Evolutionary conservation across 2,113 vertebrate genomes (phyloP), one percentile per base, ranked within the genome.

Genomic region (Salvelinus sp.): DNA sequence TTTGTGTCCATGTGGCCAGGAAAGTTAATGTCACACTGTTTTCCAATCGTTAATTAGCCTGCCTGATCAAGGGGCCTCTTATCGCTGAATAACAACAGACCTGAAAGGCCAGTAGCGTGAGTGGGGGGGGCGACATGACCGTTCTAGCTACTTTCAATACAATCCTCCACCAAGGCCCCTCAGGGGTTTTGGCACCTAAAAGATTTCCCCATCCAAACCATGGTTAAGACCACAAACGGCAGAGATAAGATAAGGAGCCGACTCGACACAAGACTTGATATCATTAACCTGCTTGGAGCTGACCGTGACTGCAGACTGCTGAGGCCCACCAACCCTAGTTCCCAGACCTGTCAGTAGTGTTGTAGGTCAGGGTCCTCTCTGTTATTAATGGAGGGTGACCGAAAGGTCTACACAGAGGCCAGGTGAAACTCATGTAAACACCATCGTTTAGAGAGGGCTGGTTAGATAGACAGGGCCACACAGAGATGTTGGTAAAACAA

Each of bases 41-140:
- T 89, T 87, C 82, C 77, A 78, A 80, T 83, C 77, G 67, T 92
- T 92, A 89, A 89, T 91, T 89, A 87, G 71, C 50, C 20, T 27
- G 70, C 70, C 80, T 88, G 89, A 91, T 93, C 86, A 91, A 90
- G 82, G 58, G 38, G 70, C 48, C 6, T 38, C 58, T 91, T 91
- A 85, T 89, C 87, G 60, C 1, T 10, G 38, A 33, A 47, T 23
- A 65, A 81, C 72, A 75, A 44, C 22, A 74, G 28, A 71, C 27
- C 33, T 13, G 20, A 67, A 44, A 68, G 48, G 23, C 38, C 16
- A 33, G 77, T 60, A 20, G 23, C 0, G 64, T 12, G 20, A 4
- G 28, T 30, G 22, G 30, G 7, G 4, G 14, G 18, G 3, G 18
- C 4, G 7, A 28, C 85, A 71, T 82, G 54, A 54, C 33, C 3